Evolutionary conservation across 2,113 vertebrate genomes (phyloP), one percentile per base, ranked within the genome.

Genomic region (Chaetodon auriga): DNA sequence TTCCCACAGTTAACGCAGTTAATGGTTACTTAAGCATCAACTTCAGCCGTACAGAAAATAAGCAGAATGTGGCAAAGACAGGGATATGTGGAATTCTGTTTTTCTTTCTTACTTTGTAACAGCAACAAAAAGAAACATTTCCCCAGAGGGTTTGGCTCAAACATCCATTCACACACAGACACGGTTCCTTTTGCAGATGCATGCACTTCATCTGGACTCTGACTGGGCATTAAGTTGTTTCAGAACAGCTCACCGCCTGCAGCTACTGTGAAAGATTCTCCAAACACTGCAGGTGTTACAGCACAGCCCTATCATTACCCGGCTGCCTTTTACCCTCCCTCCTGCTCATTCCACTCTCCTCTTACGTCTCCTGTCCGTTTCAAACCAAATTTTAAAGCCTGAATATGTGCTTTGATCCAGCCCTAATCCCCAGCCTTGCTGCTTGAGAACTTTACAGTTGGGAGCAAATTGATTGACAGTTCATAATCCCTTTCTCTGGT

Each of bases 341-440:
- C 62, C 54, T 10, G 14, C 74, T 64, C 54, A 49, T 38, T 77
- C 80, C 58, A 49, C 71, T 63, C n/a, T n/a, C 30, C 49, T 46
- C 41, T 36, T 30, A 53, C 13, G 3, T 61, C 85, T 75, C 76
- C 68, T 51, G 76, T 80, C 71, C 45, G 6, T 68, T 80, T 73
- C 62, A 43, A 75, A 83, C 64, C 45, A 54, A 36, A 55, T 65
- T 81, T 78, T 41, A 75, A 65, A 78, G 62, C 41, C 66, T 71
- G 72, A 87, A 77, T 88, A 76, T 86, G 48, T 63, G 76, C 86
- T 87, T 87, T 87, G 84, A 86, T 90, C 83, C 70, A 64, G 38
- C 55, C 30, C 25, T 81, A 84, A 90, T 86, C 77, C 75, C 38
- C 4, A 23, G 68, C 63, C 51, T 60, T 76, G 74, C 74, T 75